Evolutionary conservation across 2,113 vertebrate species (phyloP), one percentile per base, ranked within the genome.

Genomic region (Trogon melanurus): DNA sequence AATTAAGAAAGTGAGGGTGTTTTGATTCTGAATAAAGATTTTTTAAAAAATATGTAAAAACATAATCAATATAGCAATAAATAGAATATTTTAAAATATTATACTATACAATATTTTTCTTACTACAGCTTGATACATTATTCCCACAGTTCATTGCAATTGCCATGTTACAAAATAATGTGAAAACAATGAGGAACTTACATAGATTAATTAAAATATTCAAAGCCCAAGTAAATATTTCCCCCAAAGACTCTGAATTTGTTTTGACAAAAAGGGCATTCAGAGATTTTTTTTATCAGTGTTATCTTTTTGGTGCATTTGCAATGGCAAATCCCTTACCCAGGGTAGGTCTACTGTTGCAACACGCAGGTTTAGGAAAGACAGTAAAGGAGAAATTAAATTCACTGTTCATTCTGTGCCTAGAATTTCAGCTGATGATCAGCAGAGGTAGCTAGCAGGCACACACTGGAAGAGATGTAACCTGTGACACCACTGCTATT

Each of bases 401-500:
- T 94, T 89, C 34, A 53, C 17, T 2, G 0, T 79, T 82, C 54
- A 38, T 32, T 27, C 70, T 81, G 36, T 64, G 21, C 41, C 16
- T 34, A 62, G 56, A 93, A 74, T 91, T 91, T 79, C 79, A 80
- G 26, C 29, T 84, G 72, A 27, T 80, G 75, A 78, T 72, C 5
- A 2, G 29, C 34, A 82, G 51, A 71, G 21, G 30, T 71, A 34
- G 45, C 79, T 88, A 75, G 50, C 36, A 88, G 54, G 64, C 34
- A 61, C 25, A 65, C n/a, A 9, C 16, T 89, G 76, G 41, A 75
- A 51, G 62, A 82, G 53, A 61, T 79, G 84, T 89, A 92, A 87
- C 76, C 36, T 95, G 66, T 93, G 86, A 87, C 88, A 93, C 69
- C 16, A 58, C 15, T 89, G 53, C 66, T 92, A 38, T 91, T 95